phyloP scores from a whole-genome alignment of 2,888 invertebrate species.

The Ectobius pallidus region DNA sequence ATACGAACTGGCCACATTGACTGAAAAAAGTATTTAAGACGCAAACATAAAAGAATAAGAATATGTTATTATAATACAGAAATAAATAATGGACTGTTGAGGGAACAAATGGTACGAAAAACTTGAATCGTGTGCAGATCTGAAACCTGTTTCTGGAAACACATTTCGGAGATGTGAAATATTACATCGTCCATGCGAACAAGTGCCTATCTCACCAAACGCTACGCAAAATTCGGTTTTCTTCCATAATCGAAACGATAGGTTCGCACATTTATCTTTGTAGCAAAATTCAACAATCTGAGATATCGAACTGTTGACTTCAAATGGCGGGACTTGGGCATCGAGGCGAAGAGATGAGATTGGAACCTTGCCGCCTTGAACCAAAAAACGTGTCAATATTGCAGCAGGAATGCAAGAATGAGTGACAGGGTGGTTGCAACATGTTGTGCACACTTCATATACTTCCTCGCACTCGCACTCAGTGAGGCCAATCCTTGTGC shows the following conservation, averaged over 20 bases:
- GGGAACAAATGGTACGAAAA: too few relatives aligned
- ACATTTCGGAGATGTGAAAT: neutral
- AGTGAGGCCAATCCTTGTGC: slow-evolving; percentile 55
- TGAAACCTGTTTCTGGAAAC: too few relatives aligned
- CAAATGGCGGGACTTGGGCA: neutral
- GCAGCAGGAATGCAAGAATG: neutral
- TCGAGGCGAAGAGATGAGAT: neutral
- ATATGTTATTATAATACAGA: too few relatives aligned
- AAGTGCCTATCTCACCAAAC: slow-evolving; percentile 11
- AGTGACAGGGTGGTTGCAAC: neutral
- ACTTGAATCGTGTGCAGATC: too few relatives aligned
- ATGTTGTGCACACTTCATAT: neutral
- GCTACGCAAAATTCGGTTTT: neutral
- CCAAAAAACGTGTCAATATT: neutral
- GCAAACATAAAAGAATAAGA: too few relatives aligned
- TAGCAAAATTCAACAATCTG: neutral
- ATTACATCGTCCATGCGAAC: neutral
- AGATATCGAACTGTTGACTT: too few relatives aligned
- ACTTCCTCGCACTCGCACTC: slow-evolving; percentile 56
- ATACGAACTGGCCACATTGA: too few relatives aligned
- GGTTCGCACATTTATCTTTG: neutral
- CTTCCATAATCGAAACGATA: neutral
- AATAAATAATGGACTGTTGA: too few relatives aligned
- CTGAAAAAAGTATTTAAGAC: too few relatives aligned
- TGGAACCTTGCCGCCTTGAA: neutral